Conservation (phyloP, 2,113 vertebrate genomes). For the Chlorodrepanis virens region DNA sequence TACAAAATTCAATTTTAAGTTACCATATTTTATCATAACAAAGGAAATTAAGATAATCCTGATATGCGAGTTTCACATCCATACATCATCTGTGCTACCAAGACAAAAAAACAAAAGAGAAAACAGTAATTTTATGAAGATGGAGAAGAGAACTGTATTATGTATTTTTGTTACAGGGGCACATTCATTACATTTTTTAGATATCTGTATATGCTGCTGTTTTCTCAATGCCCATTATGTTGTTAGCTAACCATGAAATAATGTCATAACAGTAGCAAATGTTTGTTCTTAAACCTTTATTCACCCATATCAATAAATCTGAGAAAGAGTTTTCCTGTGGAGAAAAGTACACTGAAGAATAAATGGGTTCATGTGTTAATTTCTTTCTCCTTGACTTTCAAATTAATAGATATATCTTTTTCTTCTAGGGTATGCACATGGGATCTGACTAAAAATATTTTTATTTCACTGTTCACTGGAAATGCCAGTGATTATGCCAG, state of each 20-base stretch:
- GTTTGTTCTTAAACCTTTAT: not conserved
- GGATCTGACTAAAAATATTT: not conserved
- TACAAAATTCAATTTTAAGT: not conserved
- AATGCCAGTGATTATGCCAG: not conserved
- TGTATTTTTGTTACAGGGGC: not conserved
- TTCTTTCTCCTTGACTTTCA: not conserved
- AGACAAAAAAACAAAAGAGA: not conserved
- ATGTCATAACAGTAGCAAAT: not conserved
- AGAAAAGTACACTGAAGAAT: not conserved
- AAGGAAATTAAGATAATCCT: not conserved
- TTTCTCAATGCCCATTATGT: not conserved
- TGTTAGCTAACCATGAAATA: constrained; percentile 19
- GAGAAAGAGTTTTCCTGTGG: not conserved
- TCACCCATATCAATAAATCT: constrained; percentile 1
- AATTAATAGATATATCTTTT: constrained; percentile 4
- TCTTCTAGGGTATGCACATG: not conserved
- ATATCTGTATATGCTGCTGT: not conserved
- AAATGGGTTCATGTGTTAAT: not conserved
- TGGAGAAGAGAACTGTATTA: not conserved
- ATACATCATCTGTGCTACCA: not conserved
- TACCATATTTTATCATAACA: not conserved
- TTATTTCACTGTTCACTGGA: not conserved
- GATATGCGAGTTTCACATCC: not conserved
- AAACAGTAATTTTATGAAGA: not conserved
- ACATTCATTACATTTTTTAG: not conserved